These are phyloP conservation scores for Ataeniobius toweri DNA, from an alignment of 2,797 vertebrate species.

Conservation along the genomic window DNA sequence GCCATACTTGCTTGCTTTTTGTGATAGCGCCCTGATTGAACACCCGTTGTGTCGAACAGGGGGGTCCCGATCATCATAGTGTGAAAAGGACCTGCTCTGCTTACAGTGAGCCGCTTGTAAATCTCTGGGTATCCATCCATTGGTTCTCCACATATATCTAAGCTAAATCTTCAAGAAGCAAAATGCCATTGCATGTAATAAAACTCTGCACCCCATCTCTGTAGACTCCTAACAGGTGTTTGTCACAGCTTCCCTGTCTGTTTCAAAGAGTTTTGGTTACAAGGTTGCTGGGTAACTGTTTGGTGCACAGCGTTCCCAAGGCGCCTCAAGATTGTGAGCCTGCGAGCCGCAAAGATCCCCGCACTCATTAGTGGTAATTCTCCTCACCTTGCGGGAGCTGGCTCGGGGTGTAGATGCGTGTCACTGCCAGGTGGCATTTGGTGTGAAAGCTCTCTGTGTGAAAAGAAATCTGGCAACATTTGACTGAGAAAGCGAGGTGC, in stretches of 20 bases:
- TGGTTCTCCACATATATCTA: constrained; percentile 2
- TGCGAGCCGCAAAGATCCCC: constrained; percentile 45
- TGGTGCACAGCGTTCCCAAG: constrained; percentile 20
- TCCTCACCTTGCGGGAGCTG: constrained; percentile 55
- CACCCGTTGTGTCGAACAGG: background rate
- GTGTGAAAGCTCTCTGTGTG: constrained; percentile 54
- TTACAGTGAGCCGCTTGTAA: background rate
- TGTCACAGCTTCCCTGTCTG: constrained; percentile 29
- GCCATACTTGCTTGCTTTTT: background rate
- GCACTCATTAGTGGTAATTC: constrained; percentile 72
- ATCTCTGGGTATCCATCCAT: constrained; percentile 2
- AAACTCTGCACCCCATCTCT: background rate
- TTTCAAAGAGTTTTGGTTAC: constrained; percentile 19
- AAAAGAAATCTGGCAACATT: constrained; percentile 56
- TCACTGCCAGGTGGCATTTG: constrained; percentile 59
- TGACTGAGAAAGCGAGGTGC: constrained; percentile 29
- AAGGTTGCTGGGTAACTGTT: constrained; percentile 44
- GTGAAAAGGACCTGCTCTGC: background rate
- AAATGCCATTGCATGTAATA: background rate
- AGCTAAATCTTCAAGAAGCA: background rate
- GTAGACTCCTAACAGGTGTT: constrained; percentile 22
- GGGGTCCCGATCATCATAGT: background rate
- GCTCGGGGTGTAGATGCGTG: constrained; percentile 51
- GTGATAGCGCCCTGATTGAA: background rate
- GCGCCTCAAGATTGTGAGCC: constrained; percentile 26